Base-by-base conservation (phyloP, 1,140 invertebrate genomes). In the Hesperophylax magnus region DNA sequence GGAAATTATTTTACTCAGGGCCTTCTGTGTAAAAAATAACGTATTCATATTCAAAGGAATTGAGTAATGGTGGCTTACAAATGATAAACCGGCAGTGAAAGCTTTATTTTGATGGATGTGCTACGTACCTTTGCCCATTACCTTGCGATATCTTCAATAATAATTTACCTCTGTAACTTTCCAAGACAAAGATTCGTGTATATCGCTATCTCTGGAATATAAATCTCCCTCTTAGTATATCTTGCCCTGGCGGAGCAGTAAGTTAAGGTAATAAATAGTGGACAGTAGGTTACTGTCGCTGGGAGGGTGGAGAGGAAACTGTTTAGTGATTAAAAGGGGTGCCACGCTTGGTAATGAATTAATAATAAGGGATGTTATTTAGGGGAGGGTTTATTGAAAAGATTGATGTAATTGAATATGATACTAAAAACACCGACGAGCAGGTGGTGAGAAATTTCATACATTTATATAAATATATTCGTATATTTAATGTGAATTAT, bases 231-330 rank as follows among this genome's bases (percentile, higher is more conserved):
- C 18, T 2, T 18, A 17, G 58, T 61, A 61, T 61, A 61, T 61
- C 58, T 61, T 61, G 18, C 58, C 20, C 58, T 24, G 18, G 3
- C 18, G 20, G 24, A 61, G 58, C 22, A 27, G 22, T 34, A 65
- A 65, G 27, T 24, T 27, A 31, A 31, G 27, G 22, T 8, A n/a
- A 65, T 65, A 65, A 65, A 65, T 65, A 65, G 22, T 65, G 63
- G 63, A 65, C 63, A 65, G 22, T 65, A 65, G 63, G 63, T 65
- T 65, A 65, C 22, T 65, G 63, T 65, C 63, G 22, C 61, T 65
- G 3, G 22, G 9, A 20, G 58, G 20, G 56, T n/a, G 20, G 56
- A 18, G 9, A 31, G 27, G 63, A 27, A 11, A 27, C 22, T 65
- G 27, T 65, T 27, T n/a, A 65, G 39, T 65, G 63, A 65, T 65